Evolutionary conservation across 1,140 invertebrate genomes (phyloP).

Genomic region (Goniozus legneri): DNA sequence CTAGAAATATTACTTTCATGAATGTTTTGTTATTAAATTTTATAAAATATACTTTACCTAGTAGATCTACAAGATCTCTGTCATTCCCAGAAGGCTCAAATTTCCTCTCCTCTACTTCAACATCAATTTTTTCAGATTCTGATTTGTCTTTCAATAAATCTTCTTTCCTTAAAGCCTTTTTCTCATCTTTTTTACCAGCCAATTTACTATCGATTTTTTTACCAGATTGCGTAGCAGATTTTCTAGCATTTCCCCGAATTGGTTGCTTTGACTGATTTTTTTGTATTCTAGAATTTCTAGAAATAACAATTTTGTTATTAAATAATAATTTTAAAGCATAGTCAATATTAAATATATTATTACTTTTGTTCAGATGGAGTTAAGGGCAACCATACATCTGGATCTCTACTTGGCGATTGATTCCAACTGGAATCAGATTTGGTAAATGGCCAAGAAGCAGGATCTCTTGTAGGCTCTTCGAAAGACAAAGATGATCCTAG

Average conservation of each 20-base stretch:
- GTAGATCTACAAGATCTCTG: slow-evolving; percentile 89
- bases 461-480: slow-evolving; percentile 62
- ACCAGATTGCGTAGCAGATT: slow-evolving; percentile 35
- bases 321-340: slow-evolving; percentile 1
- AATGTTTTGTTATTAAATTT: slow-evolving; percentile 4
- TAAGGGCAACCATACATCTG: slow-evolving; percentile 88
- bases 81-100: slow-evolving; percentile 91
- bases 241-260: slow-evolving; percentile 45
- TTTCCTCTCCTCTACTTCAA: slow-evolving; percentile 77
- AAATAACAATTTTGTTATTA: slow-evolving; percentile 13
- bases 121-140: slow-evolving; percentile 67
- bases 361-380: slow-evolving; percentile 71
- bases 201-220: slow-evolving; percentile 49
- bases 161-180: slow-evolving; percentile 54
- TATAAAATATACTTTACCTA: slow-evolving; percentile 57
- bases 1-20: slow-evolving; percentile 54
- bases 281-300: slow-evolving; percentile 39
- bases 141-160: slow-evolving; percentile 52
- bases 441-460: slow-evolving; percentile 43
- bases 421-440: slow-evolving; percentile 62
- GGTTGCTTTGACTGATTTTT: slow-evolving; percentile 54
- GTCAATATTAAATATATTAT: not conserved
- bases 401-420: slow-evolving; percentile 72
- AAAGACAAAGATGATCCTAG: slow-evolving; percentile 50
- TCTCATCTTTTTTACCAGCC: slow-evolving; percentile 58